A percentile compares a stretch with the other conserved stretches of the same genome.
phyloP scores from a whole-genome alignment of 2,797 vertebrate genomes.

The Potorous gilbertii region DNA sequence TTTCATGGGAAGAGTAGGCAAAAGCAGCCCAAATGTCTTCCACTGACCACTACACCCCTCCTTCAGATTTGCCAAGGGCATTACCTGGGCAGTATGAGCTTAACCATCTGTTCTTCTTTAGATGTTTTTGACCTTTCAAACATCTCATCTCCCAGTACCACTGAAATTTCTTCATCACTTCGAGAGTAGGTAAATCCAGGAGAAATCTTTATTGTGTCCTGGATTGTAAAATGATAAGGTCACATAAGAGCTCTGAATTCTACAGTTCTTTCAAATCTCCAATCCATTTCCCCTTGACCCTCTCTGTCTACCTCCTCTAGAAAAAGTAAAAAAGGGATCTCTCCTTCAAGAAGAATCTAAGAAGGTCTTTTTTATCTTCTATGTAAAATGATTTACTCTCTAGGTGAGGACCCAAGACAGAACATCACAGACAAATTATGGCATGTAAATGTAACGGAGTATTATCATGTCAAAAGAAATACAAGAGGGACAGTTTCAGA shows the following conservation, averaged over 20 bases:
- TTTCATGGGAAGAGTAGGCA: neutral
- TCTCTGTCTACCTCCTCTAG: neutral
- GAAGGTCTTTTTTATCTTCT: neutral
- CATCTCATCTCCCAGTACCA: constrained; percentile 79
- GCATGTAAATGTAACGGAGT: neutral
- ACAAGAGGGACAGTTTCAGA: neutral
- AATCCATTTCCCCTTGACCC: neutral
- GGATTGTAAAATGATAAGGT: neutral
- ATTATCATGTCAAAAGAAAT: neutral
- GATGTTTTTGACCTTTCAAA: constrained; percentile 60
- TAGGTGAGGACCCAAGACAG: neutral
- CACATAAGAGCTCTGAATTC: neutral
- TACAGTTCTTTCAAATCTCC: neutral
- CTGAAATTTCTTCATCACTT: constrained; percentile 73
- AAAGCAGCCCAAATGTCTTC: neutral
- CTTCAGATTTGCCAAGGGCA: neutral
- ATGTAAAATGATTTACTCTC: neutral
- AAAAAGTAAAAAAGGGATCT: neutral
- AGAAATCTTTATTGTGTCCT: constrained; percentile 77
- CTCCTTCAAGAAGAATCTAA: neutral
- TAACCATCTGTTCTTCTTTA: constrained; percentile 6
- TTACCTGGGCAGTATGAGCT: constrained; percentile 72
- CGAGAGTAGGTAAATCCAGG: constrained; percentile 77
- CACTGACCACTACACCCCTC: neutral
- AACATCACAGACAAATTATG: neutral